These are phyloP conservation scores for Tangara arthus DNA, from an alignment of 2,797 vertebrate genomes.

Conservation along the genomic window DNA sequence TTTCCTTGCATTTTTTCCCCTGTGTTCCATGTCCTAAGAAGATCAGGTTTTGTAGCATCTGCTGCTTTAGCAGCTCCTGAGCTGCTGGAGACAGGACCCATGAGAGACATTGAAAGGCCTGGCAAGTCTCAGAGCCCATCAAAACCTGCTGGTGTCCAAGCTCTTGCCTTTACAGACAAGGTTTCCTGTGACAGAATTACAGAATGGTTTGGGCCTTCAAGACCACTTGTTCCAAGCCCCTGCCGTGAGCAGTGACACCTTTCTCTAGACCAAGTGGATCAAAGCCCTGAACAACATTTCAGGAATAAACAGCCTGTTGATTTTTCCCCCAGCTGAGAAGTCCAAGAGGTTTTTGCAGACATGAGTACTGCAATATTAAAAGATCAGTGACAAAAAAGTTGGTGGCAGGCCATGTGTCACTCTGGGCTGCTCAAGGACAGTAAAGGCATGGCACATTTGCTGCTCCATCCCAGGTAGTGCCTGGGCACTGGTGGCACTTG, in stretches of 20 bases:
- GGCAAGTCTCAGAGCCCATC: neutral
- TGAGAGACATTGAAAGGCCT: neutral
- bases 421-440: neutral
- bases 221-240: neutral
- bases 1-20: neutral
- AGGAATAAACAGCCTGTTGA: neutral
- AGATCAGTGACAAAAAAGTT: neutral
- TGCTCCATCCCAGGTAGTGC: neutral
- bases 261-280: neutral
- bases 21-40: neutral
- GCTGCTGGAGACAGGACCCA: neutral
- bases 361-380: neutral
- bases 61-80: neutral
- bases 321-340: neutral
- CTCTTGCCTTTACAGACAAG: neutral
- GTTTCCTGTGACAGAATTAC: neutral
- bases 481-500: neutral
- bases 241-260: neutral
- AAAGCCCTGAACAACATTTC: neutral
- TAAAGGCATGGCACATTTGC: fast-evolving
- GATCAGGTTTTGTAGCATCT: neutral
- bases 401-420: neutral
- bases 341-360: neutral
- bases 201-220: neutral
- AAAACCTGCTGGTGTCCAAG: neutral